phyloP scores from a whole-genome alignment of 2,113 vertebrate species.

The Sarotherodon lohbergeri region DNA sequence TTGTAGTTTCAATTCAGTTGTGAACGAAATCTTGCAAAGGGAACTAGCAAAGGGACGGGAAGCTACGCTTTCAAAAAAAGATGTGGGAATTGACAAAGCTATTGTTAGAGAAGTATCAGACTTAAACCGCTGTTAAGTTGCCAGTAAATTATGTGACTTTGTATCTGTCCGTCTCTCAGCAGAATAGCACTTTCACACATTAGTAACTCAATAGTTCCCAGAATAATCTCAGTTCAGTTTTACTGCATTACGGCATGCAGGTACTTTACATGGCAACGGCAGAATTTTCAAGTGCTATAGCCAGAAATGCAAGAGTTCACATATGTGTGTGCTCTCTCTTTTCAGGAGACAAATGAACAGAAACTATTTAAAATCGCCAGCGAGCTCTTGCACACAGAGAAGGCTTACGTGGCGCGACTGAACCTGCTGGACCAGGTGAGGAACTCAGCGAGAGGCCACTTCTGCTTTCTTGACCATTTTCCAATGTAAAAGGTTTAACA shows the following conservation, averaged over 20 bases:
- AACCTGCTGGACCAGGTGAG: slow-evolving; percentile 83
- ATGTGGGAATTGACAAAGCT: background rate
- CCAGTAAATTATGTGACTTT: background rate
- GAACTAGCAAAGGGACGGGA: background rate
- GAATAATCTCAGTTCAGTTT: background rate
- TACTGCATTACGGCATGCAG: background rate
- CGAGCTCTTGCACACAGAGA: slow-evolving; percentile 93
- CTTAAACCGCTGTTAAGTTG: background rate
- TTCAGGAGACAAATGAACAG: slow-evolving; percentile 90
- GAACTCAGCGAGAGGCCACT: background rate
- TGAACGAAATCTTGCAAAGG: background rate
- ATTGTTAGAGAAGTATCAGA: background rate
- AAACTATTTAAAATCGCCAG: slow-evolving; percentile 94
- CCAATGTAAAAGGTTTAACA: background rate
- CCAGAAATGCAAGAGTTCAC: background rate
- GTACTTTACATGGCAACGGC: background rate
- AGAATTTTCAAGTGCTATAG: background rate
- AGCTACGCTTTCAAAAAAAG: background rate
- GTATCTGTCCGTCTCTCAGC: background rate
- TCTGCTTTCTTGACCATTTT: background rate
- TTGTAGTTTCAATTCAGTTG: background rate
- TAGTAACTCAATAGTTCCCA: background rate
- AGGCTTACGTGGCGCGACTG: slow-evolving; percentile 87
- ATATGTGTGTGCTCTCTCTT: background rate
- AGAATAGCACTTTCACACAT: background rate